Percentiles rank a stretch among this genome's conserved stretches.
Conservation (phyloP, 1,140 invertebrate genomes). For the Oedothorax gibbosus region DNA sequence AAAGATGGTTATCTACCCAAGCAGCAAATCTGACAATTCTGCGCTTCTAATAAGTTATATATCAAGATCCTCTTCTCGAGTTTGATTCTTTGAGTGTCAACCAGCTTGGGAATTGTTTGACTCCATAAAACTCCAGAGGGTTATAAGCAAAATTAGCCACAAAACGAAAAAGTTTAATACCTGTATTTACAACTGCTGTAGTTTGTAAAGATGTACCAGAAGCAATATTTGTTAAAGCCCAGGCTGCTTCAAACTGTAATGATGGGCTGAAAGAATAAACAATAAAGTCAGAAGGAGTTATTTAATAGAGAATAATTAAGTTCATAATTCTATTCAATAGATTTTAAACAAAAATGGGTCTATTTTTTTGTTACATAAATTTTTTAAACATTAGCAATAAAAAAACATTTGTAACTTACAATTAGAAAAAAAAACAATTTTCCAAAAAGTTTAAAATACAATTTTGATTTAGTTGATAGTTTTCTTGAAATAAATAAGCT, state of each 20-base stretch:
- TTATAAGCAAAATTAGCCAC: not conserved
- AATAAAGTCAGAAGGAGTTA: not conserved
- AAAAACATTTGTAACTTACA: not conserved
- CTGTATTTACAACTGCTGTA: conserved; percentile 80
- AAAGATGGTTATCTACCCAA: no score
- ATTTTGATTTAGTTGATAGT: not conserved
- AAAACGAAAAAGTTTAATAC: conserved; percentile 24
- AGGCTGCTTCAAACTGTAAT: conserved; percentile 96
- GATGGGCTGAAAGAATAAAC: conserved; percentile 74
- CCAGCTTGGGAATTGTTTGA: no score
- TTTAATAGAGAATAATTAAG: not conserved
- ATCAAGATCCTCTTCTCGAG: no score
- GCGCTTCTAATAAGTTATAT: no score
- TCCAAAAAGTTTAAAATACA: not conserved
- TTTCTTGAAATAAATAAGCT: not conserved
- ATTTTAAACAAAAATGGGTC: not conserved
- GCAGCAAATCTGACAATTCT: no score
- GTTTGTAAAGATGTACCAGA: conserved; percentile 94
- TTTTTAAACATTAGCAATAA: not conserved
- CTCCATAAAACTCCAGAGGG: no score
- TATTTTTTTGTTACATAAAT: not conserved
- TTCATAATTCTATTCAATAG: not conserved
- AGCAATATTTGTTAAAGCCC: conserved; percentile 98
- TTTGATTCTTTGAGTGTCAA: no score
- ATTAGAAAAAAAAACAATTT: not conserved